phyloP scores from a whole-genome alignment of 2,113 vertebrate genomes.

The Ivindomyrus marchei region DNA sequence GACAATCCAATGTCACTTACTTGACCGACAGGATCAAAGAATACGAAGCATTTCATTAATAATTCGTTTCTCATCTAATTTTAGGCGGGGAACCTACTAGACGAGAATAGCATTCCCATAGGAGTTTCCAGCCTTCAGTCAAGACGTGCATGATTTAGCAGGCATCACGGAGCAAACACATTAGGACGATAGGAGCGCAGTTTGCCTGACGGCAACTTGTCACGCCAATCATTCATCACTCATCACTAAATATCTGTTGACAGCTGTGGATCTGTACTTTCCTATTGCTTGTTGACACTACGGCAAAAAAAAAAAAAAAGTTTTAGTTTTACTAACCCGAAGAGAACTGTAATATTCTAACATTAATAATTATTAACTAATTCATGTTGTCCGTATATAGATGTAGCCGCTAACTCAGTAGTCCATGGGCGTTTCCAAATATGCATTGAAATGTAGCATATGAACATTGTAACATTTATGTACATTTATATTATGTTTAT shows the following conservation, averaged over 20 bases:
- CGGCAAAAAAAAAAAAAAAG: neutral
- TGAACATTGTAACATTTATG: neutral
- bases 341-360: neutral
- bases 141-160: neutral
- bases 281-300: neutral
- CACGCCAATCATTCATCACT: neutral
- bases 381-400: neutral
- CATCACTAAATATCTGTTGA: neutral
- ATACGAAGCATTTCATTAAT: neutral
- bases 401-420: neutral
- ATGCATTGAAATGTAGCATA: neutral
- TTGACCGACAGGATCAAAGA: neutral
- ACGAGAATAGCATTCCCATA: neutral
- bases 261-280: neutral
- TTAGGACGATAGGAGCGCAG: neutral
- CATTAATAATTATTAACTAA: neutral
- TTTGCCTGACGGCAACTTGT: too few relatives aligned
- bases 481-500: neutral
- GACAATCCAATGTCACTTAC: neutral
- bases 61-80: neutral
- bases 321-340: neutral
- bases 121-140: neutral
- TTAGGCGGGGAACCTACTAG: constrained; percentile 2
- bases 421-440: neutral
- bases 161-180: neutral